phyloP scores from a whole-genome alignment of 2,797 vertebrate genomes.

The Lagocephalus sceleratus region DNA sequence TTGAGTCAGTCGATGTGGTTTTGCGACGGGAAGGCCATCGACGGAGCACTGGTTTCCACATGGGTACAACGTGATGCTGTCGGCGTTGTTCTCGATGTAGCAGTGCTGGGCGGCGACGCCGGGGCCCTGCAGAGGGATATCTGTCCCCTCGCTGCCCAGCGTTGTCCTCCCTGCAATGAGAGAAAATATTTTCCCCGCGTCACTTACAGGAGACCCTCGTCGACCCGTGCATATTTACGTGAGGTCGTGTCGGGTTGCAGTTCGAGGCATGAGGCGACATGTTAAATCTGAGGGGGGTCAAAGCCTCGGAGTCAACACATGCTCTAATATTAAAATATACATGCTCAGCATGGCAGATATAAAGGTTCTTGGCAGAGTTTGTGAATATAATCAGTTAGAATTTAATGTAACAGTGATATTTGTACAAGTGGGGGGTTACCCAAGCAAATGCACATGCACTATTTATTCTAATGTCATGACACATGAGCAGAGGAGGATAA shows the following conservation, averaged over 20 bases:
- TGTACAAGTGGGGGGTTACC: slow-evolving; percentile 1
- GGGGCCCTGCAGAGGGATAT: slow-evolving; percentile 85
- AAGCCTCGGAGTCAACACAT: slow-evolving; percentile 21
- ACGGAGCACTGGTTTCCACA: slow-evolving; percentile 86
- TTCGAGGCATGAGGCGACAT: slow-evolving; percentile 34
- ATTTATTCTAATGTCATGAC: slow-evolving; percentile 3
- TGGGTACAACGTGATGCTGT: slow-evolving; percentile 85
- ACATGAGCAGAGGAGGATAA: neutral
- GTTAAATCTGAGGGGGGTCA: slow-evolving; percentile 35
- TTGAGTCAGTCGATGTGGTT: slow-evolving; percentile 87
- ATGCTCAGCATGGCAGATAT: slow-evolving; percentile 23
- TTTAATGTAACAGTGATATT: slow-evolving; percentile 12
- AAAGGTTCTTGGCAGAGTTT: slow-evolving; percentile 1
- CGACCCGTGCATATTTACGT: slow-evolving; percentile 26
- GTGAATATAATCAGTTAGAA: slow-evolving; percentile 11
- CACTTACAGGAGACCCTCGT: slow-evolving; percentile 31
- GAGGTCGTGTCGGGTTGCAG: slow-evolving; percentile 40
- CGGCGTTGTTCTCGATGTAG: slow-evolving; percentile 86
- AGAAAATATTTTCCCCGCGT: slow-evolving; percentile 36
- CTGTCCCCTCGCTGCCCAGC: slow-evolving; percentile 83
- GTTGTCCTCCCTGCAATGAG: slow-evolving; percentile 82
- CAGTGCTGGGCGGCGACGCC: slow-evolving; percentile 85
- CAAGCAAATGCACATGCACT: neutral
- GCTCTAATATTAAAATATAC: slow-evolving; percentile 15
- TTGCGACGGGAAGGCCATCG: slow-evolving; percentile 79